A percentile compares a stretch with the other conserved stretches of the same genome.
Conservation (phyloP, 1,140 invertebrate genomes). For the Drosophila kohkoa region DNA sequence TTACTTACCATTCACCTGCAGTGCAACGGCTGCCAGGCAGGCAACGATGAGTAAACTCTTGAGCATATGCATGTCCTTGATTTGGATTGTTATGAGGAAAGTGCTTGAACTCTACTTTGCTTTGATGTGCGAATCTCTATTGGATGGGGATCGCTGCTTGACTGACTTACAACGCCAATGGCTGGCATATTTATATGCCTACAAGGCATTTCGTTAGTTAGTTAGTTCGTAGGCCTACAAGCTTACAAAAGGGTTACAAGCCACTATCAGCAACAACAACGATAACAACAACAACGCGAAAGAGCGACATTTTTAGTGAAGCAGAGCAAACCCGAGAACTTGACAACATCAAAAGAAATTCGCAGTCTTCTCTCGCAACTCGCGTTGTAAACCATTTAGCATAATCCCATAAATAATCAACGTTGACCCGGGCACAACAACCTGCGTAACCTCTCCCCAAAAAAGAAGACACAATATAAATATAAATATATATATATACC, state of each 20-base stretch:
- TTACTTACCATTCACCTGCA: slow-evolving; percentile 54
- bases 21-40: slow-evolving; percentile 59
- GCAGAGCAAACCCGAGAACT: not conserved
- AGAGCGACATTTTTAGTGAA: not conserved
- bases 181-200: slow-evolving; percentile 70
- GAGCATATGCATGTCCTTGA: slow-evolving; percentile 59
- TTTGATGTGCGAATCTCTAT: slow-evolving; percentile 36
- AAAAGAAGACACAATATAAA: no score
- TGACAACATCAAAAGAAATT: slow-evolving; percentile 24
- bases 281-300: not conserved
- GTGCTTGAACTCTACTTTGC: not conserved
- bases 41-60: slow-evolving; percentile 58
- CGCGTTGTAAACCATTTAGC: slow-evolving; percentile 62
- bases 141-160: slow-evolving; percentile 54
- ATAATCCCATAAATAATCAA: slow-evolving; percentile 74
- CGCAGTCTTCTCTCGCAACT: not conserved
- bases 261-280: not conserved
- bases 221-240: slow-evolving; percentile 29
- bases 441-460: slow-evolving; percentile 34
- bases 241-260: slow-evolving; percentile 30
- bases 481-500: no score
- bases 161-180: slow-evolving; percentile 63
- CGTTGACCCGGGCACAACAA: slow-evolving; percentile 45
- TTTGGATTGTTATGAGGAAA: not conserved
- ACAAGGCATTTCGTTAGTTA: slow-evolving; percentile 40